Evolutionary conservation across 1,140 invertebrate species (phyloP).

Genomic region (Euglossa dilemma): DNA sequence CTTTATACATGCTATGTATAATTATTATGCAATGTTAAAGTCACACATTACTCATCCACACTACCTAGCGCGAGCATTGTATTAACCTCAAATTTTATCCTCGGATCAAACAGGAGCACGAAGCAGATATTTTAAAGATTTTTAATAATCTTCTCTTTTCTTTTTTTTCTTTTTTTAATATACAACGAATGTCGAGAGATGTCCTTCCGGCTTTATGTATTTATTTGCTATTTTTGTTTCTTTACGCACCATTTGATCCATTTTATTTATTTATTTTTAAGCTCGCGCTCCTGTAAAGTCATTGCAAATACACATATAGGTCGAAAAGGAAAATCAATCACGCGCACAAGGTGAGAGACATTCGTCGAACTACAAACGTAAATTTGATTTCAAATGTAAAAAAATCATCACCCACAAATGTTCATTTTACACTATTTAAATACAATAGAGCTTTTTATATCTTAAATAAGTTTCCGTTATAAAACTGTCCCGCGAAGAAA

Average conservation of each 20-base stretch:
- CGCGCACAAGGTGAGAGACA: constrained; percentile 82
- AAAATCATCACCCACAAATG: constrained; percentile 80
- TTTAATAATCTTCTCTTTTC: constrained; percentile 45
- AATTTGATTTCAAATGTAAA: constrained; percentile 81
- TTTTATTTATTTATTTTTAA: constrained; percentile 27
- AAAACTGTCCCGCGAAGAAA: constrained; percentile 80
- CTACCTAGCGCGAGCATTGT: constrained; percentile 74
- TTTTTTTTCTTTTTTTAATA: constrained; percentile 40
- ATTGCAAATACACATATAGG: constrained; percentile 74
- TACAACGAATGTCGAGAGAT: constrained; percentile 68
- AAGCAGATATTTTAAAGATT: constrained; percentile 55
- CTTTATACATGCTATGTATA: constrained; percentile 83
- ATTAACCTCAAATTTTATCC: constrained; percentile 62
- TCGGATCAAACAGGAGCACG: constrained; percentile 63
- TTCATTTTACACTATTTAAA: constrained; percentile 83
- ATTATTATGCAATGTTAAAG: constrained; percentile 82
- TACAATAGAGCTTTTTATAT: constrained; percentile 82
- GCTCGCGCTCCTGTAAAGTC: constrained; percentile 72
- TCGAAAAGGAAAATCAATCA: constrained; percentile 79
- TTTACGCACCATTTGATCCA: constrained; percentile 37
- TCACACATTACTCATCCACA: constrained; percentile 78
- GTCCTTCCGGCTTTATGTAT: constrained; percentile 46
- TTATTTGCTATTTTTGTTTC: constrained; percentile 48
- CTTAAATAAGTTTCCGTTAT: constrained; percentile 82
- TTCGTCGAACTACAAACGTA: constrained; percentile 82